Evolutionary conservation across 1,140 invertebrate species (phyloP), one percentile per base, ranked within the genome.

Genomic region (Drosophila navojoa): DNA sequence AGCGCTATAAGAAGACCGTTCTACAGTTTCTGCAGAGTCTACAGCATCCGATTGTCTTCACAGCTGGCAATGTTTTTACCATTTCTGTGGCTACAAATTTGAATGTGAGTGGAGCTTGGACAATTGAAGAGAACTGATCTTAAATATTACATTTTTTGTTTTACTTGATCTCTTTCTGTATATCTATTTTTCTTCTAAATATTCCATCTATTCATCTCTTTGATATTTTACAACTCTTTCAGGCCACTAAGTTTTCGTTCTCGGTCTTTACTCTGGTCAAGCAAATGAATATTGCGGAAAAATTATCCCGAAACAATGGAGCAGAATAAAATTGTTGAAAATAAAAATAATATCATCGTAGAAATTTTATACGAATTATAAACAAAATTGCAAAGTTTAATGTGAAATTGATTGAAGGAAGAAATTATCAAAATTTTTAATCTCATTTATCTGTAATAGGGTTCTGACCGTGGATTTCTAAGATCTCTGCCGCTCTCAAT

Each of bases 181-280:
- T 29, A 29, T 29, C 27, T 29, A 6, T 0, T 29, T 6, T 29
- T 29, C 27, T 29, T 5, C 6, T 32, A 32, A n/a, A n/a, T n/a
- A n/a, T n/a, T n/a, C n/a, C n/a, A 32, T 32, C 6, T 32, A 1
- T 32, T 32, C 6, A 49, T 25, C 7, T 16, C 4, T 7, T 16
- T 15, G 10, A 49, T 19, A 10, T n/a, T n/a, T n/a, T n/a, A n/a
- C n/a, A n/a, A 9, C 2, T 53, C 15, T 38, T 67, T 6, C 57
- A 89, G 84, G 79, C 87, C 27, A 80, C 84, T 1, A 89, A 89
- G 35, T 89, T 89, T 47, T 84, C 84, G 1, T 89, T 89, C 42
- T 89, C 84, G 0, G 84, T 89, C 0, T 89, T 89, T 25, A 89
- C 84, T 2, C 50, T 89, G n/a, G 66, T 89, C 3, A 89, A 89